These are phyloP conservation scores for Acanthurus tractus DNA, from an alignment of 2,797 vertebrate species.

Conservation along the genomic window DNA sequence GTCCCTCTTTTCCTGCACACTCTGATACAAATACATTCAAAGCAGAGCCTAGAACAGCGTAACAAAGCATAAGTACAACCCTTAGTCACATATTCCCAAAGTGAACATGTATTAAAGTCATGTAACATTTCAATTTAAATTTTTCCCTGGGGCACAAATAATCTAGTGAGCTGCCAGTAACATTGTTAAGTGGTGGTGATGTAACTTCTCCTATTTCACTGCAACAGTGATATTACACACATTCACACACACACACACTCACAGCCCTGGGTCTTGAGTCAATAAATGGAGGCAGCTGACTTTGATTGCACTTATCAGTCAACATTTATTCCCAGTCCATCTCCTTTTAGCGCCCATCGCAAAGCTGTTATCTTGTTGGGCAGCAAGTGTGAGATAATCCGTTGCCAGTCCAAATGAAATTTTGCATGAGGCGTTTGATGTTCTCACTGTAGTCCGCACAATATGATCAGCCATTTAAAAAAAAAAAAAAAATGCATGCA, in stretches of 20 bases:
- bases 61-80: conserved; percentile 35
- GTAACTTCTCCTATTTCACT: conserved; percentile 67
- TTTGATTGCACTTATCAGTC: conserved; percentile 77
- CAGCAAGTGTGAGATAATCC: conserved; percentile 40
- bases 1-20: not conserved
- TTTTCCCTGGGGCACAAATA: conserved; percentile 55
- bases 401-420: conserved; percentile 14
- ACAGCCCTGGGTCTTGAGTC: conserved; percentile 65
- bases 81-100: conserved; percentile 57
- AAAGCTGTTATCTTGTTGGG: conserved; percentile 52
- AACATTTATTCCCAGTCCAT: conserved; percentile 63
- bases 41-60: conserved; percentile 19
- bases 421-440: conserved; percentile 31
- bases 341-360: conserved; percentile 51
- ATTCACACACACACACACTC: conserved; percentile 39
- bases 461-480: conserved; percentile 25
- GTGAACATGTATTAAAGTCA: conserved; percentile 68
- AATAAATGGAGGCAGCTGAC: conserved; percentile 65
- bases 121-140: conserved; percentile 73
- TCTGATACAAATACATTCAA: not conserved
- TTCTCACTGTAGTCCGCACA: conserved; percentile 14
- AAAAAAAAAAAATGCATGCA: conserved; percentile 4
- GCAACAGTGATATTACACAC: conserved; percentile 66
- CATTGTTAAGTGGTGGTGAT: conserved; percentile 75
- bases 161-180: conserved; percentile 61